phyloP scores from a whole-genome alignment of 2,113 vertebrate genomes.

The Psilopsiagon aymara region DNA sequence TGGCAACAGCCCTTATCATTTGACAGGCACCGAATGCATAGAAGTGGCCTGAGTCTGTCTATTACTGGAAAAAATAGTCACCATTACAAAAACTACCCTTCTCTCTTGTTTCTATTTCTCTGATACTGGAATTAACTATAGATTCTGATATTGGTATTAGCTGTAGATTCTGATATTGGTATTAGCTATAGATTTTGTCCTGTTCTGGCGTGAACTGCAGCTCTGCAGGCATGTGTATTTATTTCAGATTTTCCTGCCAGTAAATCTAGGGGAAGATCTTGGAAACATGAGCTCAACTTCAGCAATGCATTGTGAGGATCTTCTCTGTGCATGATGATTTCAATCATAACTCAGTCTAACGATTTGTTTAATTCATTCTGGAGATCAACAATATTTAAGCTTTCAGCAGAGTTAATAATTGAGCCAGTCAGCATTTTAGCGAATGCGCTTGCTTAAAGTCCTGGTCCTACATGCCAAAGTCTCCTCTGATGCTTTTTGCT shows the following conservation, averaged over 20 bases:
- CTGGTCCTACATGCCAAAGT: neutral
- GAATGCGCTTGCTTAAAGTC: rapidly evolving
- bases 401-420: neutral
- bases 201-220: neutral
- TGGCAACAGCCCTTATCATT: neutral
- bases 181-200: neutral
- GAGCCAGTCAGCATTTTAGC: neutral
- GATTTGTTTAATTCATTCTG: neutral
- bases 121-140: neutral
- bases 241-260: neutral
- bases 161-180: neutral
- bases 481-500: neutral
- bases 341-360: neutral
- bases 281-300: neutral
- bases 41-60: neutral
- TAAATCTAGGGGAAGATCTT: neutral
- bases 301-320: neutral
- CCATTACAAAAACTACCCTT: neutral
- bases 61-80: neutral
- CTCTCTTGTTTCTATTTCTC: neutral
- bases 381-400: neutral
- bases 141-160: no score
- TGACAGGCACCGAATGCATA: neutral
- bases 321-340: neutral
- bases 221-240: neutral